phyloP scores from a whole-genome alignment of 2,113 vertebrate genomes.

The Saguinus imperator region DNA sequence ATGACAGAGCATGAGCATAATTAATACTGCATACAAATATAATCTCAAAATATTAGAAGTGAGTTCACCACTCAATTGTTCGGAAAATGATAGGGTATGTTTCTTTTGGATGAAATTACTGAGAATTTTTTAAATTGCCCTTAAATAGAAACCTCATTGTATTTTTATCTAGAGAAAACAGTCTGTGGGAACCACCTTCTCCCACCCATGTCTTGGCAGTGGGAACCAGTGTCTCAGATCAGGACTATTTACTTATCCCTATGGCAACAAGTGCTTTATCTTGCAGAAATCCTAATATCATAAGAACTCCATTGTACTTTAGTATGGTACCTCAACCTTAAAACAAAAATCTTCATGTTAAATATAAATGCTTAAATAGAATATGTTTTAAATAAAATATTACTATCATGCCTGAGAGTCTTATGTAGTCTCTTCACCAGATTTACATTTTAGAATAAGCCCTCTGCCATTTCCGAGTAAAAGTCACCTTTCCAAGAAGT shows the following conservation, averaged over 20 bases:
- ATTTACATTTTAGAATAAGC: constrained; percentile 15
- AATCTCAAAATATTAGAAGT: constrained; percentile 1
- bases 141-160: constrained; percentile 65
- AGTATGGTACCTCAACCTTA: constrained; percentile 15
- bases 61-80: constrained; percentile 45
- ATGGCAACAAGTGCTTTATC: constrained; percentile 67
- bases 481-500: background rate
- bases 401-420: background rate
- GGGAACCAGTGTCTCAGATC: constrained; percentile 40
- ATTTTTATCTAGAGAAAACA: constrained; percentile 77
- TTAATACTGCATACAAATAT: constrained; percentile 36
- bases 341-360: constrained; percentile 40
- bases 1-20: background rate
- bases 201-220: constrained; percentile 61
- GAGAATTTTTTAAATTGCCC: constrained; percentile 47
- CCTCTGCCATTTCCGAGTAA: background rate
- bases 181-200: constrained; percentile 72
- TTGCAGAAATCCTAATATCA: constrained; percentile 49
- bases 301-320: constrained; percentile 39
- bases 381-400: background rate
- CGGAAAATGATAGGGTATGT: constrained; percentile 60
- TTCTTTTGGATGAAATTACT: constrained; percentile 47
- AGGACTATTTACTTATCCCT: constrained; percentile 67
- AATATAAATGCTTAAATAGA: constrained; percentile 24
- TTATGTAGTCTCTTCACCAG: background rate